Base-by-base conservation (phyloP, 2,113 vertebrate genomes). In the Thymallus thymallus region DNA sequence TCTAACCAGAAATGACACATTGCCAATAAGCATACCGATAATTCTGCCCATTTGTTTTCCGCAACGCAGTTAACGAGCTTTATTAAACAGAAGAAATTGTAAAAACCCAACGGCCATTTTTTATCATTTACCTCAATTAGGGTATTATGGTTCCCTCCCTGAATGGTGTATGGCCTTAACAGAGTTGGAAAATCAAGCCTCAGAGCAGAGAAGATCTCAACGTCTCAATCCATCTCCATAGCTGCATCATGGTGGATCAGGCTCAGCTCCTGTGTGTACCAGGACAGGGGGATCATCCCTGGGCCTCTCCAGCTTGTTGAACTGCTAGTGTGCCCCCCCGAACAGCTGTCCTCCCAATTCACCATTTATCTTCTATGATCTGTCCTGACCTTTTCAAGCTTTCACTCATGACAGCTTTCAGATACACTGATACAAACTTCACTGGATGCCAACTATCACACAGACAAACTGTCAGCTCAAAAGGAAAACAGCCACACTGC, bases 391-490 rank as follows among this genome's bases (percentile, higher is more conserved):
- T 96, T 95, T 95, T 91, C 94, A 91, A 88, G 94, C 92, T 92
- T 92, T 92, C 88, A 82, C 90, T 93, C 91, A 92, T 96, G 96
- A 97, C 94, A 96, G 93, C 90, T 95, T 91, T 94, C 94, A 95
- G 95, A 95, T 87, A 92, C 93, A 91, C 87, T 80, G 92, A 94
- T 94, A 92, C 94, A 93, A 94, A 93, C 91, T 92, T 94, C 92
- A 92, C 91, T 93, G 90, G 88, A 90, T 95, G 92, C 91, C 93
- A 88, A 84, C 81, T 78, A 64, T 79, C 80, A 82, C 82, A 86
- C 90, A 88, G 71, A n/a, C n/a, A n/a, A 91, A 79, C 94, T 93
- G 94, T 94, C 92, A 87, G 85, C 32, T 80, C 73, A 71, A 90
- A 75, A 77, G 69, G 77, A 84, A 35, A 79, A 83, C 86, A 83